phyloP scores from a whole-genome alignment of 2,113 vertebrate species.

The Nothobranchius furzeri region DNA sequence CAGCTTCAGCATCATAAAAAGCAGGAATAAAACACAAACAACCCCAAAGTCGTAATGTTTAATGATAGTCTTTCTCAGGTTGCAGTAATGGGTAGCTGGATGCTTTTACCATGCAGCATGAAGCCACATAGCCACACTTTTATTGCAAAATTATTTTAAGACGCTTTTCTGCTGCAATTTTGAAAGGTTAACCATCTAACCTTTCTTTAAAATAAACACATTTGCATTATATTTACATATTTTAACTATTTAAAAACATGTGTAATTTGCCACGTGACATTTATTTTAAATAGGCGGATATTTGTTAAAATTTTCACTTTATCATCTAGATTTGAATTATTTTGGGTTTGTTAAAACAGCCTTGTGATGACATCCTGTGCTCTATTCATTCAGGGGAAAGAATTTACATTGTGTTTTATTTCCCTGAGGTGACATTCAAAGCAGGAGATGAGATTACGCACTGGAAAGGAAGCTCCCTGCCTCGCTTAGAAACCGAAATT shows the following conservation, averaged over 20 bases:
- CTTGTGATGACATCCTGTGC: constrained; percentile 34
- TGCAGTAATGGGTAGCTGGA: constrained; percentile 78
- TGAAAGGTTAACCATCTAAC: not conserved
- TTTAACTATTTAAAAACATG: too few relatives aligned
- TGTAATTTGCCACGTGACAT: too few relatives aligned
- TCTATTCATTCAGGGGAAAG: constrained; percentile 32
- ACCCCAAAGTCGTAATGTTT: constrained; percentile 89
- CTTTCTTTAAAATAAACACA: not conserved
- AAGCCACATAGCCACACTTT: constrained; percentile 18
- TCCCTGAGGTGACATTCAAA: constrained; percentile 54
- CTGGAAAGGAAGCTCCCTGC: not conserved
- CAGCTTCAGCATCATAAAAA: constrained; percentile 87
- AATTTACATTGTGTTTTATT: constrained; percentile 49
- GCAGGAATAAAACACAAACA: constrained; percentile 88
- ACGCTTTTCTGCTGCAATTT: not conserved
- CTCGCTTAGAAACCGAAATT: not conserved
- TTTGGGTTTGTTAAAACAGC: constrained; percentile 39
- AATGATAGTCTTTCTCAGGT: constrained; percentile 85
- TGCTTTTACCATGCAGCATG: constrained; percentile 62
- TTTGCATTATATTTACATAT: too few relatives aligned
- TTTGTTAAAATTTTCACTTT: not conserved
- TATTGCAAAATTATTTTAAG: constrained; percentile 14
- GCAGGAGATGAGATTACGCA: constrained; percentile 32
- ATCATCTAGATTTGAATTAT: constrained; percentile 32
- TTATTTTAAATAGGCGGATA: too few relatives aligned